phyloP scores from a whole-genome alignment of 2,797 vertebrate species.

The Meda fulgida region DNA sequence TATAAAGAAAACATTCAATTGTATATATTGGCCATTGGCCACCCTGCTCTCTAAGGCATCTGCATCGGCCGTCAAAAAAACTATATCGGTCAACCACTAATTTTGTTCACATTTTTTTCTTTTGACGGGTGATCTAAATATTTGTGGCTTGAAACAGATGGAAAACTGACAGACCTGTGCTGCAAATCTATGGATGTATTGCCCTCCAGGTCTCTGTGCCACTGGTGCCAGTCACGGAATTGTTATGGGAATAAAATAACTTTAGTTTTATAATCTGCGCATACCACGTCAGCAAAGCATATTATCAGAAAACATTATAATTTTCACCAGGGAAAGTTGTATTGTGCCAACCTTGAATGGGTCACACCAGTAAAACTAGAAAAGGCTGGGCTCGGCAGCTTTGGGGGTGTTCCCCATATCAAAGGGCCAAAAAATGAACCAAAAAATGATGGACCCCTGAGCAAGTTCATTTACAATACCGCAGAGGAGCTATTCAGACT shows the following conservation, averaged over 20 bases:
- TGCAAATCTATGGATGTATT: neutral
- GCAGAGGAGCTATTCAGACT: conserved; percentile 25
- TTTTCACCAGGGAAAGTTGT: neutral
- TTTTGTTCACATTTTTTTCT: no score
- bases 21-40: no score
- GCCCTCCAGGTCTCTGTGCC: neutral
- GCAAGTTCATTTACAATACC: conserved; percentile 46
- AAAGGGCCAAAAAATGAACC: conserved; percentile 54
- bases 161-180: neutral
- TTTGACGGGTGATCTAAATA: neutral
- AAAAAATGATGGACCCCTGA: conserved; percentile 54
- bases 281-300: neutral
- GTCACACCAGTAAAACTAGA: neutral
- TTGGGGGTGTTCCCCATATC: neutral
- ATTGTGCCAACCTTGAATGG: neutral
- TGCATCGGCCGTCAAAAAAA: no score
- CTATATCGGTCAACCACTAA: no score
- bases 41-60: no score
- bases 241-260: neutral
- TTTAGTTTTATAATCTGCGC: neutral
- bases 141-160: neutral
- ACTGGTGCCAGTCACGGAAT: neutral
- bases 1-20: no score
- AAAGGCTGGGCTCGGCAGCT: neutral
- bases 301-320: neutral